Evolutionary conservation across 1,140 invertebrate species (phyloP).

Genomic region (Scaptomyza pallida): DNA sequence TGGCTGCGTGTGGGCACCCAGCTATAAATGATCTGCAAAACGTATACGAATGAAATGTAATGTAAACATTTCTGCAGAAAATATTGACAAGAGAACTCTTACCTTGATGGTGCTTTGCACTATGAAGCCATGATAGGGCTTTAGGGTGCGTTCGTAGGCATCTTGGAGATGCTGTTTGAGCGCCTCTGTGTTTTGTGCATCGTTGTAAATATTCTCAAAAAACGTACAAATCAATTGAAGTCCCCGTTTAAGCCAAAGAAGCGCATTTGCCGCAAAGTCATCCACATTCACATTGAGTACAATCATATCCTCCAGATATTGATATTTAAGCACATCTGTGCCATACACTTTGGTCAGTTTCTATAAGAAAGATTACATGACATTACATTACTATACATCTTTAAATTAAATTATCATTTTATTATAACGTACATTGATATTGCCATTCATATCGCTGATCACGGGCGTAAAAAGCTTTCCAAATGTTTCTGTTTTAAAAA

Average conservation of each 20-base stretch:
- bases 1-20: conserved; percentile 78
- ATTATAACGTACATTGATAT: conserved; percentile 86
- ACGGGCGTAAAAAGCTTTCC: conserved; percentile 89
- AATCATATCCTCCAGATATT: conserved; percentile 88
- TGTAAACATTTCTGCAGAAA: background rate
- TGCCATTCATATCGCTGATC: conserved; percentile 89
- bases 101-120: conserved; percentile 82
- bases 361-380: conserved; percentile 76
- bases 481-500: conserved; percentile 87
- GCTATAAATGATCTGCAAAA: conserved; percentile 71
- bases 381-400: too few species aligned
- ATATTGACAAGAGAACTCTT: background rate
- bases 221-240: conserved; percentile 81
- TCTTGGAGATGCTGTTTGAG: conserved; percentile 74
- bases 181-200: conserved; percentile 59
- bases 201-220: conserved; percentile 80
- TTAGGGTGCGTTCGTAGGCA: conserved; percentile 79
- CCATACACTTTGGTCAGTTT: conserved; percentile 87
- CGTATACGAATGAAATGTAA: background rate
- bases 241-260: conserved; percentile 83
- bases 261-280: conserved; percentile 86
- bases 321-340: conserved; percentile 85
- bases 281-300: conserved; percentile 87
- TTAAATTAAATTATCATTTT: background rate
- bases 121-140: conserved; percentile 83